These are phyloP conservation scores for Oligia latruncula DNA, from an alignment of 2,888 invertebrate species.

Conservation along the genomic window DNA sequence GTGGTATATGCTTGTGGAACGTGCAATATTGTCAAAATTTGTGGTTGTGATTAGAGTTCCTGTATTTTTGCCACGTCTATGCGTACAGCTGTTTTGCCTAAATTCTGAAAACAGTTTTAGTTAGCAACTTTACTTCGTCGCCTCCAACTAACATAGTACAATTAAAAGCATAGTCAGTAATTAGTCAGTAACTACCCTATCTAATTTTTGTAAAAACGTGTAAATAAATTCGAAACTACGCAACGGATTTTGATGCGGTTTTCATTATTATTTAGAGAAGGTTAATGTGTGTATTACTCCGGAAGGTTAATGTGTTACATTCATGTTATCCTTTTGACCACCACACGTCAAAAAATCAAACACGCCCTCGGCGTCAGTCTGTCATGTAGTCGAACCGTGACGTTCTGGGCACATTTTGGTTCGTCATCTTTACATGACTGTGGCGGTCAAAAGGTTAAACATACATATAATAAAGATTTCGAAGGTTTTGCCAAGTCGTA, in stretches of 20 bases:
- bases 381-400: too few species aligned
- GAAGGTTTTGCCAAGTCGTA: too few species aligned
- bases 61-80: background rate
- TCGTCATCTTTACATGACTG: too few species aligned
- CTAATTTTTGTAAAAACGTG: background rate
- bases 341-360: too few species aligned
- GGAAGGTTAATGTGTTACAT: background rate
- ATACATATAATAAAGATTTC: too few species aligned
- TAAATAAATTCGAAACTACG: background rate
- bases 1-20: slow-evolving; percentile 30
- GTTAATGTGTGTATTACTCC: background rate
- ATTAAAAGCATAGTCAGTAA: background rate
- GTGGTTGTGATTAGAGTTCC: background rate
- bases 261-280: background rate
- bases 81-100: too few species aligned
- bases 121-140: background rate
- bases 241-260: background rate
- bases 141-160: background rate
- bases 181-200: background rate
- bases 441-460: too few species aligned
- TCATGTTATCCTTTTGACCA: too few species aligned
- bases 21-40: slow-evolving; percentile 11
- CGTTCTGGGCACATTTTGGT: too few species aligned
- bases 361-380: too few species aligned
- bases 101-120: background rate